Evolutionary conservation across 2,113 vertebrate species (phyloP).

Genomic region (Riparia riparia): DNA sequence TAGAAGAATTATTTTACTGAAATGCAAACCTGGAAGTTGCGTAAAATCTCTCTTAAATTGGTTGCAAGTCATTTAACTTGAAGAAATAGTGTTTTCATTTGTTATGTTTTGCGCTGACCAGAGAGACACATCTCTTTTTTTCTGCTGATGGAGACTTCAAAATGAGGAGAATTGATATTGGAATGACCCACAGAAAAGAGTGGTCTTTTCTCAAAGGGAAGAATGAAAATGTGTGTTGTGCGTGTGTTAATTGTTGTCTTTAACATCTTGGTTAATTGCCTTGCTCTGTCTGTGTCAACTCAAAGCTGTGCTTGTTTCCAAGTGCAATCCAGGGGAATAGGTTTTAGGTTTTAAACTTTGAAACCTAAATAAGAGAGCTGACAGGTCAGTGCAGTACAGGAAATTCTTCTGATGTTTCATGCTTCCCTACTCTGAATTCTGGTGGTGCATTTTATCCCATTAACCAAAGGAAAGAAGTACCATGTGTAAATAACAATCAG

Average conservation of each 20-base stretch:
- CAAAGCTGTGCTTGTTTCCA: not conserved
- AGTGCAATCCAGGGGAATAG: not conserved
- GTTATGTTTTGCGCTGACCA: not conserved
- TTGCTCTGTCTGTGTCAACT: not conserved
- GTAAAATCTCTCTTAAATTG: not conserved
- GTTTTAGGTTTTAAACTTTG: slow-evolving; percentile 16
- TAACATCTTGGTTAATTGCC: not conserved
- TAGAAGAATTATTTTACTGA: not conserved
- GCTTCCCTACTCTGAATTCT: not conserved
- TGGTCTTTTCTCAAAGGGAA: not conserved
- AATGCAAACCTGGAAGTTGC: not conserved
- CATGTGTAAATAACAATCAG: slow-evolving; percentile 27
- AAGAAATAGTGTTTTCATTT: not conserved
- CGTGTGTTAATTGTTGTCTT: not conserved
- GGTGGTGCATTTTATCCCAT: not conserved
- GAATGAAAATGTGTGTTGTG: not conserved
- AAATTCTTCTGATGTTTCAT: not conserved
- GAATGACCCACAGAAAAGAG: not conserved
- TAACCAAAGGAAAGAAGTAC: not conserved
- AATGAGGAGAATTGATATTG: not conserved
- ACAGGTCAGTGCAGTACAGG: not conserved
- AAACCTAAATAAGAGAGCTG: not conserved
- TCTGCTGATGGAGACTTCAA: not conserved
- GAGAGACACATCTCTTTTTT: not conserved
- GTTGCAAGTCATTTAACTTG: not conserved